Evolutionary conservation across 2,797 vertebrate species (phyloP).

Genomic region (Phataginus tetradactyla): DNA sequence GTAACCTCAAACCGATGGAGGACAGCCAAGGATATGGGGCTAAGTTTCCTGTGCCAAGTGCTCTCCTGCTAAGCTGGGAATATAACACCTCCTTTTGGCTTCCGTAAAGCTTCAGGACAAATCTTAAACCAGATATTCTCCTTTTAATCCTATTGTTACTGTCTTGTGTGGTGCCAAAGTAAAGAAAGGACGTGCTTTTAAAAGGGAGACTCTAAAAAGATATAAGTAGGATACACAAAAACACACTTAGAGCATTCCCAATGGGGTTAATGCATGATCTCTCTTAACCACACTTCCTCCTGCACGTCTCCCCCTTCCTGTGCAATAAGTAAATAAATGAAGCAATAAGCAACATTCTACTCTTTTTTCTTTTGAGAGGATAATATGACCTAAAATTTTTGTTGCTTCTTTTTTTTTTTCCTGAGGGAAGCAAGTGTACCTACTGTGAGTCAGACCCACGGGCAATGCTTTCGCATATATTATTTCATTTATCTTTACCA

Average conservation of each 20-base stretch:
- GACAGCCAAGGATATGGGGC: conserved; percentile 68
- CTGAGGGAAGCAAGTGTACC: background rate
- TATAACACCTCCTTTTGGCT: conserved; percentile 67
- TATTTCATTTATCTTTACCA: background rate
- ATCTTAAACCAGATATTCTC: conserved; percentile 73
- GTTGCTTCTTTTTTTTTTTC: background rate
- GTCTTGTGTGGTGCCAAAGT: conserved; percentile 65
- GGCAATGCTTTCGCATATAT: background rate
- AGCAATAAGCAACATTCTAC: background rate
- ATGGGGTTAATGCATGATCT: conserved; percentile 45
- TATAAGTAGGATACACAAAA: conserved; percentile 59
- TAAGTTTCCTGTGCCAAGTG: conserved; percentile 43
- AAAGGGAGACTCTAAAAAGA: conserved; percentile 56
- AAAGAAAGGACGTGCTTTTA: conserved; percentile 64
- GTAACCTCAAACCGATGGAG: conserved; percentile 56
- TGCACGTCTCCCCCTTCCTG: conserved; percentile 30
- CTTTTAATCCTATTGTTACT: conserved; percentile 77
- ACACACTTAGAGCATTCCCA: conserved; percentile 53
- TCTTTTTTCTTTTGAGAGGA: background rate
- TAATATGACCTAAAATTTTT: background rate
- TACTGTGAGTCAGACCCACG: background rate
- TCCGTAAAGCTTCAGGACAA: conserved; percentile 64
- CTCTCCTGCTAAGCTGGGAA: conserved; percentile 46
- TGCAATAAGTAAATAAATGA: conserved; percentile 64
- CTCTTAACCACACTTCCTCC: conserved; percentile 57